Percentiles rank a stretch among this genome's conserved stretches.
These are phyloP conservation scores for Drosophila trichaetosa DNA, from an alignment of 2,888 invertebrate genomes.

Conservation along the genomic window DNA sequence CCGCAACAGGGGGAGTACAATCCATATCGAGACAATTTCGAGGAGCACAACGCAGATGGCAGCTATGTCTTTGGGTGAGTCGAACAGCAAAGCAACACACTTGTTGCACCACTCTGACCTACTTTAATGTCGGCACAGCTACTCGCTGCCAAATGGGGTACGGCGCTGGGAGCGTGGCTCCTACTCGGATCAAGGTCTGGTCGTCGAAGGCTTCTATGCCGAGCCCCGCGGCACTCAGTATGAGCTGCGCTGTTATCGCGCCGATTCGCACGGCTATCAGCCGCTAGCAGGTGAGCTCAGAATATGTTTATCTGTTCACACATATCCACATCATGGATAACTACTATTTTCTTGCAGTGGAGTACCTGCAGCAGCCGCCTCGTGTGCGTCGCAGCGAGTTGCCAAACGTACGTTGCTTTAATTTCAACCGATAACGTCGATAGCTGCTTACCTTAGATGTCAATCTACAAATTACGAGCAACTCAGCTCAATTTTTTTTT, in stretches of 20 bases:
- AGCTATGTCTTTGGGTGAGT: conserved; percentile 73
- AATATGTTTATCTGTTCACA: not conserved
- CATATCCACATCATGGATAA: not conserved
- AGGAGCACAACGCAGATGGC: conserved; percentile 68
- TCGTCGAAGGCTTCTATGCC: conserved; percentile 73
- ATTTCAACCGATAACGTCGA: conserved; percentile 19
- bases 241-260: conserved; percentile 74
- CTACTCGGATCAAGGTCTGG: conserved; percentile 36
- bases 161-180: conserved; percentile 72
- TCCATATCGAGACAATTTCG: conserved; percentile 69
- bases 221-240: conserved; percentile 60
- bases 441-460: not conserved
- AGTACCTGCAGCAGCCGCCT: conserved; percentile 64
- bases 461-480: conserved; percentile 2
- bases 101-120: not conserved
- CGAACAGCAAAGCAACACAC: not conserved
- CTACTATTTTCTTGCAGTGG: conserved; percentile 50
- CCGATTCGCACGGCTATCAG: conserved; percentile 65
- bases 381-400: conserved; percentile 58
- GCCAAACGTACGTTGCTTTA: conserved; percentile 56
- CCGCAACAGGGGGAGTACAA: conserved; percentile 48
- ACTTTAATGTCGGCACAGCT: conserved; percentile 31
- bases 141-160: conserved; percentile 72
- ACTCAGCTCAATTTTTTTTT: conserved; percentile 36
- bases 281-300: conserved; percentile 53